Evolutionary conservation across 2,888 invertebrate species (phyloP).

Genomic region (Eurytoma californica): DNA sequence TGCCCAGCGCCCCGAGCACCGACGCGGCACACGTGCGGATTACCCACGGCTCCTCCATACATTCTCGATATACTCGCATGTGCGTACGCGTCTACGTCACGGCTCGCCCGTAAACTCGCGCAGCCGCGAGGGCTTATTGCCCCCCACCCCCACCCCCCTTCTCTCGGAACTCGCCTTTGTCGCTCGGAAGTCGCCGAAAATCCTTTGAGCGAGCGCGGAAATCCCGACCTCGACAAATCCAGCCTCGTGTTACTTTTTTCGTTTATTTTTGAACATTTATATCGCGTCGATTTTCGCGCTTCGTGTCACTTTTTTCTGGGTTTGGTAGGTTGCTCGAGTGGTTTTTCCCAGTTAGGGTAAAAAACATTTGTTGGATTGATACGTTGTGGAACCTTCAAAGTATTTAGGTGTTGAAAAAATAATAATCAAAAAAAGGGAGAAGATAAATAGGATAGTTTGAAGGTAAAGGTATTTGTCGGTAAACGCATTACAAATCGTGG

Average conservation of each 20-base stretch:
- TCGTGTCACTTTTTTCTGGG: too few relatives aligned
- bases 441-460: too few relatives aligned
- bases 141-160: background rate
- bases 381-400: too few relatives aligned
- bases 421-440: too few relatives aligned
- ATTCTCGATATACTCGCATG: slow-evolving; percentile 49
- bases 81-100: slow-evolving; percentile 37
- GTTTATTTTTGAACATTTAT: slow-evolving; percentile 44
- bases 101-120: slow-evolving; percentile 3
- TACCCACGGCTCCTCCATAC: slow-evolving; percentile 49
- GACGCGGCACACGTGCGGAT: slow-evolving; percentile 43
- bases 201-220: slow-evolving; percentile 37
- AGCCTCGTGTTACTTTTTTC: slow-evolving; percentile 1
- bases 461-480: too few relatives aligned
- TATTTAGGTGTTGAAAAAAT: too few relatives aligned
- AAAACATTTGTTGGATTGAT: too few relatives aligned
- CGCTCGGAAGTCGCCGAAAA: slow-evolving; percentile 28
- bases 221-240: slow-evolving; percentile 45
- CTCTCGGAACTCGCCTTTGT: slow-evolving; percentile 20
- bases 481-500: too few relatives aligned
- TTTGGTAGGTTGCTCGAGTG: too few relatives aligned
- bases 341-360: too few relatives aligned
- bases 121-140: slow-evolving; percentile 2
- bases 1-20: background rate
- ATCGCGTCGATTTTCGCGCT: background rate